Evolutionary conservation across 2,888 invertebrate genomes (phyloP).

Genomic region (Hydraecia micacea): DNA sequence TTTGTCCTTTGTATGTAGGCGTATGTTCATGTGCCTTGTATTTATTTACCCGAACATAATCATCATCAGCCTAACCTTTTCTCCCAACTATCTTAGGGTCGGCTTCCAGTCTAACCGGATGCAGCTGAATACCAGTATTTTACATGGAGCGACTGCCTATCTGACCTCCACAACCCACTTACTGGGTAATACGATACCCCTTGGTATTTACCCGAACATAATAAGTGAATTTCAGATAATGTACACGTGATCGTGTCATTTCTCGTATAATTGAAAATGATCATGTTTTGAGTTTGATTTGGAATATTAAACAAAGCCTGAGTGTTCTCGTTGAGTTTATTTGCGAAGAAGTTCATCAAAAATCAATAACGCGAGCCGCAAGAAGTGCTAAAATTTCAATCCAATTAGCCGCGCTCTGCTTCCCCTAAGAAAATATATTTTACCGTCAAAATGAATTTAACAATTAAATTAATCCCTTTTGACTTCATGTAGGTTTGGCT

Average conservation of each 20-base stretch:
- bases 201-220: background rate
- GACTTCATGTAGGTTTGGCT: slow-evolving; percentile 40
- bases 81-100: too few species aligned
- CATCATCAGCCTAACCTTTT: too few species aligned
- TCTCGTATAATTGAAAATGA: background rate
- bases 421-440: slow-evolving; percentile 82
- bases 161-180: too few species aligned
- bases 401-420: slow-evolving; percentile 81
- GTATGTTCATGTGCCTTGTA: background rate
- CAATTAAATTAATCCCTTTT: slow-evolving; percentile 78
- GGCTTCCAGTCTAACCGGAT: too few species aligned
- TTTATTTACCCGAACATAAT: background rate
- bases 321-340: slow-evolving; percentile 34
- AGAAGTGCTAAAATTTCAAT: slow-evolving; percentile 85
- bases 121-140: too few species aligned
- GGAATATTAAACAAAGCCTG: background rate
- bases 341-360: slow-evolving; percentile 72
- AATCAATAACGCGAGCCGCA: slow-evolving; percentile 79
- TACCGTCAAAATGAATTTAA: slow-evolving; percentile 82
- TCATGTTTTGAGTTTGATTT: background rate
- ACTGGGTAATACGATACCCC: too few species aligned
- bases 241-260: background rate
- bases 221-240: too few species aligned
- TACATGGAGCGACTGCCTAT: too few species aligned
- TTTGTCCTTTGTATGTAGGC: background rate